Evolutionary conservation across 92 coral and sea anemone species (phyloP), one percentile per base, ranked within the genome.

Genomic region (Ricordea florida): DNA sequence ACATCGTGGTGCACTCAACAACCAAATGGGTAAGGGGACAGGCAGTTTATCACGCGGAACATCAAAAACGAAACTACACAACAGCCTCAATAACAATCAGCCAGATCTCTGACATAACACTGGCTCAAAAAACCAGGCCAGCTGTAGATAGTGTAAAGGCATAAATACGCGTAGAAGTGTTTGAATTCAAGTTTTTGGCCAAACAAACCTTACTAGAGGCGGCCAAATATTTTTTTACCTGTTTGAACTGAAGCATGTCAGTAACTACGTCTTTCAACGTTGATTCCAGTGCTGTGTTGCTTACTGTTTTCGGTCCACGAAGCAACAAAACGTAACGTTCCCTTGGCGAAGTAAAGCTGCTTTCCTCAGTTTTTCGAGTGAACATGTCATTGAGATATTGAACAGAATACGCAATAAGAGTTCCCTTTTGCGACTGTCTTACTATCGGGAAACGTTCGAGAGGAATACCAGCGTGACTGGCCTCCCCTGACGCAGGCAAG

Each of bases 211-310:
- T n/a, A n/a, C n/a, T n/a, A n/a, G n/a, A n/a, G n/a, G n/a, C n/a
- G n/a, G n/a, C n/a, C n/a, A n/a, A n/a, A n/a, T n/a, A n/a, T n/a
- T n/a, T n/a, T n/a, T n/a, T n/a, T 85, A 94, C 98, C 98, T 94
- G 98, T 69, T 90, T 86, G 44, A 94, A 82, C 52, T 82, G 93
- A 25, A 94, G 88, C 89, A 94, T 92, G 60, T 94, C 98, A 17
- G 97, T 90, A 13, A 94, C 90, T 16, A 94, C 98, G 55, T 90
- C 97, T 42, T 87, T 93, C 75, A 94, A 94, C 50, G 75, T 76
- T 24, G 91, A 89, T 51, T 94, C 97, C 4, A 87, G 47, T 11
- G 79, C 87, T 6, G 51, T 85, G 52, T 80, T 77, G 24, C 79
- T 69, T 36, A 66, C 88, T 3, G 79, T 81, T 56, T 74, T 83